These are phyloP conservation scores for Ochropleura plecta DNA, from an alignment of 2,888 invertebrate genomes.

Conservation along the genomic window DNA sequence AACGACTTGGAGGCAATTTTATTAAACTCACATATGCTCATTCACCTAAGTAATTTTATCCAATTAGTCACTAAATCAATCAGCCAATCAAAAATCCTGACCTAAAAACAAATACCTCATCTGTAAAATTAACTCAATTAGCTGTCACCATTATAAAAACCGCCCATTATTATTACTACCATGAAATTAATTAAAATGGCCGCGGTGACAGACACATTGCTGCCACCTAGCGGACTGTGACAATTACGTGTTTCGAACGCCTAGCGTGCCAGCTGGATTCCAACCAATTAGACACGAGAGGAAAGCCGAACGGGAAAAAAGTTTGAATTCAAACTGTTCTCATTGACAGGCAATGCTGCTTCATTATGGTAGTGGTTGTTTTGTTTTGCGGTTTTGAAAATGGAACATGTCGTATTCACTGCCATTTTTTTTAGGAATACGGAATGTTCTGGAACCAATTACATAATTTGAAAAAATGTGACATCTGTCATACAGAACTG, in stretches of 20 bases:
- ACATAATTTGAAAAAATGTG: neutral
- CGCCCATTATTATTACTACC: conserved; percentile 65
- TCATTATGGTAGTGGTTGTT: conserved; percentile 31
- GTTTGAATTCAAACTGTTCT: conserved; percentile 54
- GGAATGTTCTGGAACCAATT: neutral
- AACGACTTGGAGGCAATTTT: neutral
- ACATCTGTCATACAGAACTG: neutral
- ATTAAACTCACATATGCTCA: neutral
- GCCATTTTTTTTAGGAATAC: neutral
- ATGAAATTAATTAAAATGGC: conserved; percentile 81
- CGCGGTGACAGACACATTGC: conserved; percentile 73
- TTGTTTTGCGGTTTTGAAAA: conserved; percentile 16
- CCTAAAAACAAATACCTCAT: conserved; percentile 38
- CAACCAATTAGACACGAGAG: conserved; percentile 66
- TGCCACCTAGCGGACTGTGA: conserved; percentile 76
- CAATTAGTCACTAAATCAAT: neutral
- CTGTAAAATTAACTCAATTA: conserved; percentile 71
- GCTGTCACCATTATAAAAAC: conserved; percentile 65
- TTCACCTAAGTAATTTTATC: no score
- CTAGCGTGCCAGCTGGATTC: conserved; percentile 71
- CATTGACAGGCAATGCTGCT: conserved; percentile 61
- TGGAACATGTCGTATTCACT: neutral
- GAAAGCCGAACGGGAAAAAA: conserved; percentile 45
- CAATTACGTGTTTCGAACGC: conserved; percentile 73
- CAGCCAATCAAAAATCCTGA: conserved; percentile 31